phyloP scores from a whole-genome alignment of 1,140 invertebrate species.

The Acromyrmex echinatior region DNA sequence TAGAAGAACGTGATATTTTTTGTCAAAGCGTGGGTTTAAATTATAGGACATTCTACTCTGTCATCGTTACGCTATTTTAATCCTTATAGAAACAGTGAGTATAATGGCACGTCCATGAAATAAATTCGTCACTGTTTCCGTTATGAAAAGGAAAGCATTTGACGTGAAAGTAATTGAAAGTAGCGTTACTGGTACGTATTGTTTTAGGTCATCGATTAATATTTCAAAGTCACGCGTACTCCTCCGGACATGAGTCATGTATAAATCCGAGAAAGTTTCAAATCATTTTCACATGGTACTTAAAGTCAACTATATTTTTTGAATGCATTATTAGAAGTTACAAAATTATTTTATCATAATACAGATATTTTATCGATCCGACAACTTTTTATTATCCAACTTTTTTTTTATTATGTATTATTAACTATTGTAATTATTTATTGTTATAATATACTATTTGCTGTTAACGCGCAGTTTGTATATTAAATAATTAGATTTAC shows the following conservation, averaged over 20 bases:
- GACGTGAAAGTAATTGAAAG: slow-evolving; percentile 62
- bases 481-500: slow-evolving; percentile 5
- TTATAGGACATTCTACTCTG: neutral
- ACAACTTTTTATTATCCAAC: neutral
- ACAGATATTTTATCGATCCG: neutral
- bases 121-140: slow-evolving; percentile 30
- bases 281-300: neutral
- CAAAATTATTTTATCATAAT: too few species aligned
- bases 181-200: slow-evolving; percentile 31
- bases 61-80: slow-evolving; percentile 10
- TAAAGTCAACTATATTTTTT: neutral
- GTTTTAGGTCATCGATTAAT: slow-evolving; percentile 45
- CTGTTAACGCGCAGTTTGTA: neutral
- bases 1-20: neutral
- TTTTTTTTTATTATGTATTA: neutral
- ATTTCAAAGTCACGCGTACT: slow-evolving; percentile 10
- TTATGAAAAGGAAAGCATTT: slow-evolving; percentile 49
- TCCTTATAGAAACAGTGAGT: slow-evolving; percentile 7
- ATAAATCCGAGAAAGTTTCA: neutral
- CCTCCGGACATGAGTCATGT: slow-evolving; percentile 10
- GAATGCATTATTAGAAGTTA: neutral
- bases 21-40: neutral
- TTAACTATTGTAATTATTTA: neutral
- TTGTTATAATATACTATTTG: neutral
- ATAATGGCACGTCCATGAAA: neutral